Base-by-base conservation (phyloP, 2,113 vertebrate genomes). In the Pedetes capensis region DNA sequence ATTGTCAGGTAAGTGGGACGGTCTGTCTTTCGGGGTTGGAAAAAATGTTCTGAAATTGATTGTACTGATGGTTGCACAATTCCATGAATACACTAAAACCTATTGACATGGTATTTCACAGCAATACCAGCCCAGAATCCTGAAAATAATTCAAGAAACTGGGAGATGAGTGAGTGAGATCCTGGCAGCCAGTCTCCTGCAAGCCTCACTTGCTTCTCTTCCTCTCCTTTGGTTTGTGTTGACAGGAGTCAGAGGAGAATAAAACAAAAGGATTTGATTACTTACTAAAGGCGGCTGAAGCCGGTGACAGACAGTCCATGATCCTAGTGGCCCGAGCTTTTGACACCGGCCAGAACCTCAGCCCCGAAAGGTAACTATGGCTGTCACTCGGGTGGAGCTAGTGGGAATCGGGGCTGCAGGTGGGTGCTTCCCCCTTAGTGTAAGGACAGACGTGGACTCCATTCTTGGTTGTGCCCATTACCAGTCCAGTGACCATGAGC, bases 261-360 rank as follows among this genome's bases (percentile, higher is more conserved):
- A 98, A 98, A 96, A 98, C 97, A 95, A 99, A 98, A 96, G 99
- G 99, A 39, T 99, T 99, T 86, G 96, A 98, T 95, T 99, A 99
- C 96, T 98, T 99, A 79, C 94, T 99, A 96, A 99, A 98, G 98
- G 99, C 99, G 5, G 99, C 99, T 7, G 99, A 99, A 96, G 99
- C 99, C 32, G 99, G 99, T 1, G 99, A 99, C 97, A 97, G 99
- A 6, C 98, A 98, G 44, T 99, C 99, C 74, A 99, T 99, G 99
- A 99, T 99, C 93, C 97, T 98, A 1, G 98, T 99, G 94, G 99
- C 99, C 75, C 98, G 98, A 98, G 99, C 99, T 32, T 99, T 99
- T 59, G 99, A 99, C 92, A 98, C 98, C 0, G 99, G 99, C 22
- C 64, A 98, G 68, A 99, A 98, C 96, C 99, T 99, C 84, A 97